These are phyloP conservation scores for Bombycilla garrulus DNA, from an alignment of 2,113 vertebrate species.

Conservation along the genomic window DNA sequence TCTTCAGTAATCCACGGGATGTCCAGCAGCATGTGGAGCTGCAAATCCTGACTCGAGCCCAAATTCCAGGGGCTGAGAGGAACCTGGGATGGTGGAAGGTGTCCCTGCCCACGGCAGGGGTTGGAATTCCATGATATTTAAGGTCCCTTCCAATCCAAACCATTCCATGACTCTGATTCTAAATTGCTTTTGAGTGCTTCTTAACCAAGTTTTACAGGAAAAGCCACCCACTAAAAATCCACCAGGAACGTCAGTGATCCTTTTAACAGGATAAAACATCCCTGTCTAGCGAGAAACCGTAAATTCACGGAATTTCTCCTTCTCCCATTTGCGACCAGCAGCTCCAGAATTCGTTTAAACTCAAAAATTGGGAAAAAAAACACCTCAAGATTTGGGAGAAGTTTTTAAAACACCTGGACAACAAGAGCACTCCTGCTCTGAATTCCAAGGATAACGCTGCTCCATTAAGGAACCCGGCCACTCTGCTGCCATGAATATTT, in stretches of 20 bases:
- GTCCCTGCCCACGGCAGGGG: background rate
- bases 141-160: background rate
- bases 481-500: constrained; percentile 59
- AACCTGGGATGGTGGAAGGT: background rate
- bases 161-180: background rate
- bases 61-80: background rate
- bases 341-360: background rate
- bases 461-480: constrained; percentile 22
- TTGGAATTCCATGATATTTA: background rate
- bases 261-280: background rate
- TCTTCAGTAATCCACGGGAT: background rate
- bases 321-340: background rate
- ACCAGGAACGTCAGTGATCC: background rate
- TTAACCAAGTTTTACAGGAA: background rate
- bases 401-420: constrained; percentile 5
- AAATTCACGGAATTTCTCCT: background rate
- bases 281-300: background rate
- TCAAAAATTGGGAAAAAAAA: background rate
- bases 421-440: background rate
- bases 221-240: background rate
- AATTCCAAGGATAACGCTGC: background rate
- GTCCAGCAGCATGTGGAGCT: background rate
- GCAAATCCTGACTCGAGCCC: background rate
- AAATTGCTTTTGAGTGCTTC: background rate
- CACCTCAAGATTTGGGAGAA: background rate